Evolutionary conservation across 2,888 invertebrate genomes (phyloP).

Genomic region (Lasioglossum pauxillum): DNA sequence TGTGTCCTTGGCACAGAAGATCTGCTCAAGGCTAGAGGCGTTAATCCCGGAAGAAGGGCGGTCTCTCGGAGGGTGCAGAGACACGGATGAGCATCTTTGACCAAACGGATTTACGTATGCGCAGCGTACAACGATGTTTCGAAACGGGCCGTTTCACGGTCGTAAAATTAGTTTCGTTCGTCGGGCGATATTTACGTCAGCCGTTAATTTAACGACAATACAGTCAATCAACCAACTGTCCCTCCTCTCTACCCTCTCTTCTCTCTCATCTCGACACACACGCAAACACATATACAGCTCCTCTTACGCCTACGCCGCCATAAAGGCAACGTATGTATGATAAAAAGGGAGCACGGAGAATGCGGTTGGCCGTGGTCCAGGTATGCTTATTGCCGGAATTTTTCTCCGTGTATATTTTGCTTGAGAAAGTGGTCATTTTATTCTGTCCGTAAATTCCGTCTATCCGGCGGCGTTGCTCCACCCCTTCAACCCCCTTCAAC

Average conservation of each 20-base stretch:
- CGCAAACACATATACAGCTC: not conserved
- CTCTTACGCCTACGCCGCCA: conserved; percentile 41
- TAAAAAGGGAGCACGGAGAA: conserved; percentile 62
- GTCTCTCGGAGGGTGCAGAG: not conserved
- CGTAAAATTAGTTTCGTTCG: conserved; percentile 55
- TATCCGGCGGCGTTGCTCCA: conserved; percentile 44
- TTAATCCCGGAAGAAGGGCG: conserved; percentile 20
- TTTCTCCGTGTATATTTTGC: conserved; percentile 65
- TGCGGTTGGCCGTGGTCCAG: conserved; percentile 68
- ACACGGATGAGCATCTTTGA: not conserved
- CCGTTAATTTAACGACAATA: conserved; percentile 67
- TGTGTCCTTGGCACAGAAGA: conserved; percentile 25
- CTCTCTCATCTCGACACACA: not conserved
- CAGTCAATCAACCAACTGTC: conserved; percentile 54
- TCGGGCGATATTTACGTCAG: conserved; percentile 49
- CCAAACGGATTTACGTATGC: conserved; percentile 24
- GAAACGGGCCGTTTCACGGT: conserved; percentile 30
- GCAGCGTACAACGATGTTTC: not conserved
- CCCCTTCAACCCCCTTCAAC: not conserved
- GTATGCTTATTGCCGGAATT: conserved; percentile 71
- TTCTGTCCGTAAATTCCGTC: conserved; percentile 66
- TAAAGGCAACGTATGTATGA: conserved; percentile 64
- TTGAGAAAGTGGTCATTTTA: conserved; percentile 69
- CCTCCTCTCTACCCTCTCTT: conserved; percentile 13
- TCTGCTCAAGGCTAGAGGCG: not conserved